Base-by-base conservation (phyloP, 2,797 vertebrate genomes). In the Phalanger gymnotis region DNA sequence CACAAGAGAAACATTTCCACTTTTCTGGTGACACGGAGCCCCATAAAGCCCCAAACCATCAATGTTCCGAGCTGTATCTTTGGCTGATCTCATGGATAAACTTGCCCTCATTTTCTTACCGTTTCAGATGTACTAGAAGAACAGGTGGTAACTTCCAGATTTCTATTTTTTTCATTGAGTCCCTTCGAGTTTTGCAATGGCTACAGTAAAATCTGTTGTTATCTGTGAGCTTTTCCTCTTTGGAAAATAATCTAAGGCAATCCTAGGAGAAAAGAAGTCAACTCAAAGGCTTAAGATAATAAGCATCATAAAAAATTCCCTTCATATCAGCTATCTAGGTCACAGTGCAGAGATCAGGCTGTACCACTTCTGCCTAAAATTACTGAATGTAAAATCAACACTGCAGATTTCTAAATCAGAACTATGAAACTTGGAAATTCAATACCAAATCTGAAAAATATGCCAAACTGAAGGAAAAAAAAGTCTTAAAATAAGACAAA, bases 91-190 rank as follows among this genome's bases (percentile, higher is more conserved):
- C 40, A 52, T 2, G 94, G 53, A 93, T 95, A 93, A 89, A n/a
- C 0, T 1, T 90, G 31, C 58, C 14, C n/a, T 47, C 40, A 12
- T 11, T 2, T 0, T 53, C 98, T 96, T 98, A 99, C 99, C 99
- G 98, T 99, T 99, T 99, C 97, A 99, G 98, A 98, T 99, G 99
- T 81, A 99, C 99, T 54, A 99, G 98, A 92, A 99, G 98, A 93
- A 99, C 99, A 27, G 99, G 99, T 0, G 99, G 99, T 73, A 99
- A 98, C 97, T 99, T 99, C 99, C 99, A 99, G 98, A 99, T 99
- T 98, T 99, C 99, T 98, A 99, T 99, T 97, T 99, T 99, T 99
- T 99, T 99, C 89, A 99, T 99, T 96, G 99, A 99, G 97, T 99
- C 99, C 97, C 99, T 99, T 97, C 99, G 99, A 93, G 99, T 99